phyloP scores from a whole-genome alignment of 2,113 vertebrate genomes.

The Cyanocitta stelleri region DNA sequence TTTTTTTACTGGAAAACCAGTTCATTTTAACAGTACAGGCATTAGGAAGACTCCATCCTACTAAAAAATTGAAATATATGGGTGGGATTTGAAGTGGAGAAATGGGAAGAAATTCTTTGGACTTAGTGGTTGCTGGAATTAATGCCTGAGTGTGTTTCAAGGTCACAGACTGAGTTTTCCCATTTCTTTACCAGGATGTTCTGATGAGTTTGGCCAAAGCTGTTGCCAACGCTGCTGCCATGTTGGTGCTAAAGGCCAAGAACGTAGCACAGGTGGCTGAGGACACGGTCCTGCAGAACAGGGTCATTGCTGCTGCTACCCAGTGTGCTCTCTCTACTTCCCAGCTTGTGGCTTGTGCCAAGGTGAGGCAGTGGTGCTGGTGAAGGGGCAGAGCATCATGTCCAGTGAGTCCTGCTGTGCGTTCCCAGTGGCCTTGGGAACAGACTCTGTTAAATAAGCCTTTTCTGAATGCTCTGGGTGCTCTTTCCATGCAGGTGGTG shows the following conservation, averaged over 20 bases:
- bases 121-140: not conserved
- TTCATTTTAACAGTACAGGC: not conserved
- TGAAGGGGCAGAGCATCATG: accelerated
- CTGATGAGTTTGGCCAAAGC: conserved; percentile 99
- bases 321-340: conserved; percentile 97
- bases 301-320: conserved; percentile 95
- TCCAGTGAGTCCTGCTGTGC: accelerated
- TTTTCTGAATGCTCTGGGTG: not conserved
- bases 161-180: not conserved
- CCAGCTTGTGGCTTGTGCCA: conserved; percentile 96
- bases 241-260: conserved; percentile 97
- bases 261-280: conserved; percentile 96
- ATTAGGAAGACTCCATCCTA: not conserved
- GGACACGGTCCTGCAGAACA: conserved; percentile 91
- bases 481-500: conserved; percentile 78
- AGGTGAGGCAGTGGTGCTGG: conserved; percentile 68
- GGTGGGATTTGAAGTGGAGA: not conserved
- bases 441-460: accelerated
- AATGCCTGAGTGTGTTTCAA: not conserved
- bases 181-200: conserved; percentile 79
- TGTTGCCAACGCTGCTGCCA: conserved; percentile 96
- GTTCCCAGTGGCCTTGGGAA: accelerated
- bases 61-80: not conserved
- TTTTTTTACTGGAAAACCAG: not conserved
- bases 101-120: not conserved